Base-by-base conservation (phyloP, 2,888 invertebrate species). In the Punctoribates punctum region DNA sequence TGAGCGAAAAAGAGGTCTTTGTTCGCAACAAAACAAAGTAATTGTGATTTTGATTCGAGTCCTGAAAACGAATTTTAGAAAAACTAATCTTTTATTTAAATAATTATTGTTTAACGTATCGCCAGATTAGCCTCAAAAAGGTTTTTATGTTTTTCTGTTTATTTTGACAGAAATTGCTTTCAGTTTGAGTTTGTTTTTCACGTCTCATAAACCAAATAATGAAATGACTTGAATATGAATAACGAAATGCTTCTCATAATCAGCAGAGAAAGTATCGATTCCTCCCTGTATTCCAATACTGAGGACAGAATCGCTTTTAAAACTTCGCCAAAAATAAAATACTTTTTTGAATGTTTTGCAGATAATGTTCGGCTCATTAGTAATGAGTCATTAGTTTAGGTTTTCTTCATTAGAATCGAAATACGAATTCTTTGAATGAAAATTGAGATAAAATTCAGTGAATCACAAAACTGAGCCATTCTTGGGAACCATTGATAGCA, bases 301-400 rank as follows among this genome's bases (percentile, higher is more conserved):
- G 23, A 6, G 9, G 9, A 25, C 57, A 9, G 57, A 23, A 57
- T 57, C 23, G 9, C 57, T 57, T 25, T 65, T 17, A 34, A 65
- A 29, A 34, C 5, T 65, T 17, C 34, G 29, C 17, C 29, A 34
- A 5, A 34, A 34, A 34, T 34, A 34, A 34, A 57, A 57, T 9
- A 34, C 34, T 65, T 65, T 60, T 27, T 57, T 57, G 23, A 6
- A 57, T 57, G 6, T 57, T 25, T 54, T 8, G 25, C 57, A 65
- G 29, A 65, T 65, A 65, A 65, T 65, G 62, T 65, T 65, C 29
- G 15, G 17, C 62, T 65, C 62, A 65, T 65, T 65, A 65, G 62
- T 65, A 17, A 65, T 65, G 62, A 65, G 62, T 65, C 62, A 65
- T 65, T 65, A 65, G 62, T 34, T 65, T 60, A 13, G 9, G 25